Conservation (phyloP, 2,797 vertebrate species). For the Botia almorhae region DNA sequence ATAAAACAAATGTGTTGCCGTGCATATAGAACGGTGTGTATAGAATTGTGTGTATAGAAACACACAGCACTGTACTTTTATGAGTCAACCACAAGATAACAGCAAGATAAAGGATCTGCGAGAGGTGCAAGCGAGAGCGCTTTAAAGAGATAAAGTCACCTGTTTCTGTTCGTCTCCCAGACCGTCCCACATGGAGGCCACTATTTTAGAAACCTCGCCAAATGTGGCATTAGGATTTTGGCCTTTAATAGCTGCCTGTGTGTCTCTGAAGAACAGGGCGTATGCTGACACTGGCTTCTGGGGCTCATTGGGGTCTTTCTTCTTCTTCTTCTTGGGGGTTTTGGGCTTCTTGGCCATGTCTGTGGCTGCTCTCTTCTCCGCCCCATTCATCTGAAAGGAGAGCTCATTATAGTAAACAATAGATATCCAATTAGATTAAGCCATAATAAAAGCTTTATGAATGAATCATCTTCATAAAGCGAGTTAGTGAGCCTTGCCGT, state of each 20-base stretch:
- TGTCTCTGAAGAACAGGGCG: conserved; percentile 95
- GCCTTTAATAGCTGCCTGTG: conserved; percentile 96
- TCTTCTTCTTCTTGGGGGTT: conserved; percentile 99
- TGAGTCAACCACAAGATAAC: conserved; percentile 17
- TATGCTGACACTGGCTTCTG: conserved; percentile 97
- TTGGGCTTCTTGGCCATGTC: conserved; percentile 95
- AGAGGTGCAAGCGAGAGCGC: neutral
- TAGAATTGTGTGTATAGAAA: conserved; percentile 2
- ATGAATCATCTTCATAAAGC: conserved; percentile 29
- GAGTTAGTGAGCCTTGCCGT: conserved; percentile 22
- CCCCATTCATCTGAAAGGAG: conserved; percentile 78
- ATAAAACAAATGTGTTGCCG: conserved; percentile 11
- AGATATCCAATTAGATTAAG: conserved; percentile 22
- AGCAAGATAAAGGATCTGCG: conserved; percentile 15
- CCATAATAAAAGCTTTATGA: conserved; percentile 24
- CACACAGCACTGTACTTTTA: conserved; percentile 19
- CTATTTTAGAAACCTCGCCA: conserved; percentile 97
- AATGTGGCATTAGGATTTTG: conserved; percentile 98
- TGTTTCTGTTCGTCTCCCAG: conserved; percentile 97
- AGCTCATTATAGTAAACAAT: conserved; percentile 37
- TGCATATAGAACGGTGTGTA: neutral
- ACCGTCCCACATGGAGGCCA: conserved; percentile 98
- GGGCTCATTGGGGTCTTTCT: conserved; percentile 96
- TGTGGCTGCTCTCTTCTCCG: conserved; percentile 90
- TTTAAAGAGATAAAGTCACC: conserved; percentile 69